Evolutionary conservation across 2,113 vertebrate species (phyloP).

Genomic region (Sapayoa aenigma): DNA sequence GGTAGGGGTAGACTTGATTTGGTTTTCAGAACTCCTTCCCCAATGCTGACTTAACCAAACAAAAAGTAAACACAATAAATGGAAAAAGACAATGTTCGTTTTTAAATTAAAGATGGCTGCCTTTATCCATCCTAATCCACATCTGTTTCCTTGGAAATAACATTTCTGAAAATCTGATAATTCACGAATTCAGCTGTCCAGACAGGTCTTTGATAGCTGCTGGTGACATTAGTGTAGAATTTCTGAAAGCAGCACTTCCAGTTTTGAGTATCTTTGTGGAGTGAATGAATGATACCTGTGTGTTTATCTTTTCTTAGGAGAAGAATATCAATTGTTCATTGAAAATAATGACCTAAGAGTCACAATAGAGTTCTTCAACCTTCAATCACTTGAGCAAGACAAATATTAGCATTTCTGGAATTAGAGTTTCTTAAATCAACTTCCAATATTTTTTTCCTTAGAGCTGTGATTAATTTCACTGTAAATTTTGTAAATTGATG

Average conservation of each 20-base stretch:
- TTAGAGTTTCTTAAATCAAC: neutral
- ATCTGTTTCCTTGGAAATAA: neutral
- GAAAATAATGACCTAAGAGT: neutral
- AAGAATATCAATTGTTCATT: neutral
- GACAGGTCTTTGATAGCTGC: neutral
- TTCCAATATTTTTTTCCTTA: neutral
- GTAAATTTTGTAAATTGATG: neutral
- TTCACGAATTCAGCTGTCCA: neutral
- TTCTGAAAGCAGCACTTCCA: neutral
- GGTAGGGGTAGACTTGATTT: fast-evolving
- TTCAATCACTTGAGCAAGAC: neutral
- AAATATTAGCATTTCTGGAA: neutral
- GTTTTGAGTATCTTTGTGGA: neutral
- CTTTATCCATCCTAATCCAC: neutral
- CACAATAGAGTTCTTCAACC: neutral
- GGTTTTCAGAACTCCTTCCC: neutral
- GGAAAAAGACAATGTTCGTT: neutral
- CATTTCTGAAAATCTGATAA: neutral
- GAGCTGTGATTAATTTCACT: neutral
- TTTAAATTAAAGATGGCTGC: neutral
- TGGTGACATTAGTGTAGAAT: neutral
- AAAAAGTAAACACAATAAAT: neutral
- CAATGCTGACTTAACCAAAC: neutral
- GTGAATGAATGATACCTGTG: neutral
- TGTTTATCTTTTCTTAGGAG: neutral